Evolutionary conservation across 2,888 invertebrate species (phyloP).

Genomic region (Amphipyra berbera): DNA sequence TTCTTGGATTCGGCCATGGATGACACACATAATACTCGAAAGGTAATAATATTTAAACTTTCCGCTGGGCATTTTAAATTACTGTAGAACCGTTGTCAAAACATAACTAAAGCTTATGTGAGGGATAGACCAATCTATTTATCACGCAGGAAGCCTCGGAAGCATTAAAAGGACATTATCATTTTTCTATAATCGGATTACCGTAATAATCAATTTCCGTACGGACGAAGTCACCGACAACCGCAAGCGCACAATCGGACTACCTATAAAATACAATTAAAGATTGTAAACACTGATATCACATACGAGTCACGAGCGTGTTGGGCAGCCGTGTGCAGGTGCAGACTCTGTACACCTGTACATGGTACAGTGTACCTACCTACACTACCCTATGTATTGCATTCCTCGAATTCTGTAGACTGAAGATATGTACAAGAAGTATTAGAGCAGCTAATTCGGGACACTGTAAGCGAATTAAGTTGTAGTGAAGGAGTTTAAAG

Average conservation of each 20-base stretch:
- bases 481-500: conserved; percentile 65
- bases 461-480: conserved; percentile 63
- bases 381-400: conserved; percentile 16
- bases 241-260: not conserved
- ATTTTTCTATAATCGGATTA: too few species aligned
- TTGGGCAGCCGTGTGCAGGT: conserved; percentile 16
- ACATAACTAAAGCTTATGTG: too few species aligned
- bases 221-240: not conserved
- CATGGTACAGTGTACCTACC: too few species aligned
- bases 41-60: too few species aligned
- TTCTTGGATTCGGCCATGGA: too few species aligned
- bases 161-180: too few species aligned
- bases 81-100: too few species aligned
- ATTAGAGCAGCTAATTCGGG: conserved; percentile 47
- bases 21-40: too few species aligned
- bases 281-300: conserved; percentile 31
- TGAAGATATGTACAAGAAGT: conserved; percentile 35
- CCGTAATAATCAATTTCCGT: too few species aligned
- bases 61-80: too few species aligned
- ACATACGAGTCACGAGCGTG: conserved; percentile 40
- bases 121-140: too few species aligned
- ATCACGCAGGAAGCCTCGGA: too few species aligned
- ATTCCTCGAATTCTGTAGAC: conserved; percentile 30
- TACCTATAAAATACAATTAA: conserved; percentile 31
- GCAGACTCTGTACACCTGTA: conserved; percentile 24